Evolutionary conservation across 2,888 invertebrate species (phyloP).

Genomic region (Cremastobaeus sp.): DNA sequence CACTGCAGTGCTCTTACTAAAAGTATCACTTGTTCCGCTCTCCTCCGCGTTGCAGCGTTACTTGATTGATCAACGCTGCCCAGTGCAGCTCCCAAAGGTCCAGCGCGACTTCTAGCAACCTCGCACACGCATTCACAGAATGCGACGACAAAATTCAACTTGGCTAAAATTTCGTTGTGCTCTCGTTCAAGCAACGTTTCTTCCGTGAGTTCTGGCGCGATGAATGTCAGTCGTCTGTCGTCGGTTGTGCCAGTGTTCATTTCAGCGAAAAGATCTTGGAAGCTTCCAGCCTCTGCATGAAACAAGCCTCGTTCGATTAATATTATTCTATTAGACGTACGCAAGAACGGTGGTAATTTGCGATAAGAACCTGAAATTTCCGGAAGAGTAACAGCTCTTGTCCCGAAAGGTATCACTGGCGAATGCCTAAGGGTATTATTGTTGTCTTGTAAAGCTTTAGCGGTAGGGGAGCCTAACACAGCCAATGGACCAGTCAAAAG

Average conservation of each 20-base stretch:
- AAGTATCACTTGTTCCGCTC: constrained; percentile 90
- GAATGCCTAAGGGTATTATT: constrained; percentile 81
- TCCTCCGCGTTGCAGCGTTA: constrained; percentile 78
- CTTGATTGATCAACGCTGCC: constrained; percentile 72
- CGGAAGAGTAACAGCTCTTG: constrained; percentile 84
- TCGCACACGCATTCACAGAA: constrained; percentile 96
- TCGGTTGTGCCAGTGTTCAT: constrained; percentile 71
- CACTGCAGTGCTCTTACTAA: constrained; percentile 94
- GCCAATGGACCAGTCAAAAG: constrained; percentile 82
- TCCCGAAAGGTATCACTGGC: constrained; percentile 83
- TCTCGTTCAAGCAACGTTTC: constrained; percentile 97
- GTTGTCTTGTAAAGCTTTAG: constrained; percentile 82
- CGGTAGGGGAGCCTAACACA: constrained; percentile 84
- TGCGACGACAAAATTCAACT: constrained; percentile 97
- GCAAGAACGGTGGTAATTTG: too few species aligned
- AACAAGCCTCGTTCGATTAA: too few species aligned
- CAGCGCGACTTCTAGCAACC: constrained; percentile 88
- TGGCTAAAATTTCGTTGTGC: constrained; percentile 97
- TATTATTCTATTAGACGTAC: too few species aligned
- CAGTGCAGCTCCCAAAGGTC: constrained; percentile 84
- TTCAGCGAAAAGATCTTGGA: constrained; percentile 79
- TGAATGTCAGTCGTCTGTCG: constrained; percentile 84
- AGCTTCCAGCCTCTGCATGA: constrained; percentile 79
- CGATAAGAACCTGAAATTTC: constrained; percentile 81
- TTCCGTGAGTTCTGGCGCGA: constrained; percentile 95